These are phyloP conservation scores for Rosalia funebris DNA, from an alignment of 2,888 invertebrate species.

Conservation along the genomic window DNA sequence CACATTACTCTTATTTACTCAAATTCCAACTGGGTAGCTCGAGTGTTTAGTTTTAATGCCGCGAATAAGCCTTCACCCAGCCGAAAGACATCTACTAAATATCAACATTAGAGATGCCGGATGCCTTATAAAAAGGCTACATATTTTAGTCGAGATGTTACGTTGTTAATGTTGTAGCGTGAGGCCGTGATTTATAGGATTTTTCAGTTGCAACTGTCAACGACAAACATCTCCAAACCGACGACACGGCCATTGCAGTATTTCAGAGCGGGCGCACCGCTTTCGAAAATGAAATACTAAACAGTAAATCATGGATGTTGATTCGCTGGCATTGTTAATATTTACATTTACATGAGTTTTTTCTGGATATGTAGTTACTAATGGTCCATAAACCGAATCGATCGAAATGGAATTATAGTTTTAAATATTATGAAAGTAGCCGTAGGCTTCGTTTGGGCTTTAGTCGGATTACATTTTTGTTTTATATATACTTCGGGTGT, in stretches of 20 bases:
- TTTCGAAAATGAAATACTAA: slow-evolving; percentile 32
- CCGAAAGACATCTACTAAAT: not conserved
- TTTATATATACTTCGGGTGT: too few relatives aligned
- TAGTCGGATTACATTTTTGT: too few relatives aligned
- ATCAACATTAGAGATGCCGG: slow-evolving; percentile 6
- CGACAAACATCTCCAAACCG: slow-evolving; percentile 40
- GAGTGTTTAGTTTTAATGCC: not conserved
- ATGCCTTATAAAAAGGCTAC: slow-evolving; percentile 30
- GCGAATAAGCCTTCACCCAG: not conserved
- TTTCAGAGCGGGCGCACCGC: slow-evolving; percentile 32
- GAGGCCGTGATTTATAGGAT: slow-evolving; percentile 48
- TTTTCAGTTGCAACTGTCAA: slow-evolving; percentile 49
- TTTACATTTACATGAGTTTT: slow-evolving; percentile 20
- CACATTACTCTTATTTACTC: not conserved
- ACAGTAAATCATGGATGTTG: slow-evolving; percentile 31
- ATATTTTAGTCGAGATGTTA: slow-evolving; percentile 42
- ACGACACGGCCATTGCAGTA: slow-evolving; percentile 41
- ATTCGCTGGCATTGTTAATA: slow-evolving; percentile 22
- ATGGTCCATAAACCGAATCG: not conserved
- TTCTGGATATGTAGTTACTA: not conserved
- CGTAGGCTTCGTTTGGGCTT: too few relatives aligned
- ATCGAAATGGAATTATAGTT: not conserved
- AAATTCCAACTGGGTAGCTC: not conserved
- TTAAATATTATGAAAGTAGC: not conserved
- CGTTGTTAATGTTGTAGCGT: slow-evolving; percentile 38